Conservation (phyloP, 1,140 invertebrate species). For the Campoletis sonorensis region DNA sequence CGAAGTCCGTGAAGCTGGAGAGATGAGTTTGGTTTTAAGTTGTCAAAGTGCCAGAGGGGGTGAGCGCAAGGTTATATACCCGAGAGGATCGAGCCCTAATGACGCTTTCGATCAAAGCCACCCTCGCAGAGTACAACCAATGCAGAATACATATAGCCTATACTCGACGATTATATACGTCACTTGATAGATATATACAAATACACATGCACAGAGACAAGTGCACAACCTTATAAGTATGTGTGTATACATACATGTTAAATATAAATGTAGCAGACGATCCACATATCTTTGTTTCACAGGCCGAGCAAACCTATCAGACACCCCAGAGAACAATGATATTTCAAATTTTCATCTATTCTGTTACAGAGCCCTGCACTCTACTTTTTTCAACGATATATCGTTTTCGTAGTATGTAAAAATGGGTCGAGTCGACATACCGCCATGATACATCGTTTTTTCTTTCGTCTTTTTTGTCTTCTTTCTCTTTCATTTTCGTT, state of each 20-base stretch:
- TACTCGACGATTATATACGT: background rate
- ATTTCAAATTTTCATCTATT: conserved; percentile 34
- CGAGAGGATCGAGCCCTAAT: conserved; percentile 29
- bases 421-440: conserved; percentile 13
- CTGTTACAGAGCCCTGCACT: conserved; percentile 21
- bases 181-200: background rate
- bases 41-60: conserved; percentile 33
- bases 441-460: conserved; percentile 21
- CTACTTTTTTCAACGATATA: conserved; percentile 25
- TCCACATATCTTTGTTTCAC: conserved; percentile 19
- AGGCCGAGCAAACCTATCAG: background rate
- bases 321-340: conserved; percentile 22
- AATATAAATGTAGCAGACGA: background rate
- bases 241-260: background rate
- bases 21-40: conserved; percentile 36
- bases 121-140: background rate
- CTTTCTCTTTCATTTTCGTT: conserved; percentile 21
- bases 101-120: conserved; percentile 31
- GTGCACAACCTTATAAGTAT: too few relatives aligned
- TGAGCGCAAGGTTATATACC: conserved; percentile 11
- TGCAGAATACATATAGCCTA: background rate
- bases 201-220: background rate
- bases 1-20: background rate
- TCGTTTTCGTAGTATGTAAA: background rate
- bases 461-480: conserved; percentile 36